Evolutionary conservation across 1,140 invertebrate species (phyloP), one percentile per base, ranked within the genome.

Genomic region (Drosophila quadrilineata): DNA sequence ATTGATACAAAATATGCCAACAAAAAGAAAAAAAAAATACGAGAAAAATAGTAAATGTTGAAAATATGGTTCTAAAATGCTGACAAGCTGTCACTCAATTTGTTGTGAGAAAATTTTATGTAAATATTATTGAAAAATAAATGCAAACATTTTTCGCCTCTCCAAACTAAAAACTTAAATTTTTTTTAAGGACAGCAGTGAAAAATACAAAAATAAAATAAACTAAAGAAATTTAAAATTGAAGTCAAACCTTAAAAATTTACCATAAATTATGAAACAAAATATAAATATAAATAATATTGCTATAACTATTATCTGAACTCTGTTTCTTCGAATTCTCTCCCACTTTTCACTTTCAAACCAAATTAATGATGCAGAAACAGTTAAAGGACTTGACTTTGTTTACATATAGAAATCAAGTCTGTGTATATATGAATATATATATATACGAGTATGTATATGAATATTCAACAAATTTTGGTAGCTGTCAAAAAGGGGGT

Each of bases 1-100:
- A 48, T 9, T 48, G 26, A 22, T 57, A 14, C 8, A 54, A 63
- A 56, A 63, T 56, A 56, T 63, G 40, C 6, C 49, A 33, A 29
- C n/a, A n/a, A n/a, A n/a, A n/a, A n/a, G n/a, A n/a, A n/a, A n/a
- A n/a, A n/a, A n/a, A n/a, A n/a, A n/a, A n/a, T n/a, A n/a, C n/a
- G n/a, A 33, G 10, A 50, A 54, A 65, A 50, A 59, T 50, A 59
- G 62, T 35, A 65, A 50, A 43, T 65, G 45, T 14, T 1, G 21
- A 50, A 65, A 59, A 43, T 65, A 41, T 58, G 45, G n/a, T n/a
- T n/a, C n/a, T n/a, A n/a, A n/a, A n/a, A n/a, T n/a, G n/a, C n/a
- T n/a, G n/a, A n/a, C n/a, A n/a, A n/a, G 28, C 26, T 53, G 19
- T 45, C 29, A 6, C 17, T 52, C 46, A 50, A 53, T 35, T 29